Conservation (phyloP, 2,888 invertebrate species). For the Amaurobius ferox region DNA sequence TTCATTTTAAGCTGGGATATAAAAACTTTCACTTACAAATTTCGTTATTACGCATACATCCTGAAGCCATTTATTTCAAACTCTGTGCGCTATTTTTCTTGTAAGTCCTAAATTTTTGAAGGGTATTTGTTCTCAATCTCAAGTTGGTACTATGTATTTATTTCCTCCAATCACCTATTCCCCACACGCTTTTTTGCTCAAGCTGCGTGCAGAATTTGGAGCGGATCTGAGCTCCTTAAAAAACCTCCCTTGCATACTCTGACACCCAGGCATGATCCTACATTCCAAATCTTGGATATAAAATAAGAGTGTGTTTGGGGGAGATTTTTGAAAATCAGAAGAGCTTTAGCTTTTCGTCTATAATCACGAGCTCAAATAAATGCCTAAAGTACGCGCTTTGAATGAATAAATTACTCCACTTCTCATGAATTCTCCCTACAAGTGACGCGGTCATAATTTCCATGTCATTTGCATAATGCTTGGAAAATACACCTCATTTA, state of each 20-base stretch:
- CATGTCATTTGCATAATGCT: slow-evolving; percentile 56
- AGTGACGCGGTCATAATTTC: slow-evolving; percentile 58
- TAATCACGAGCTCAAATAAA: slow-evolving; percentile 54
- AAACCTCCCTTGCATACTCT: slow-evolving; percentile 41
- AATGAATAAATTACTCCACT: slow-evolving; percentile 57
- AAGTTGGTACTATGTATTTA: slow-evolving; percentile 37
- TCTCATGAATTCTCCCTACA: slow-evolving; percentile 57
- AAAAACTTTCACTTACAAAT: no score
- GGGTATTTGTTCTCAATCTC: no score
- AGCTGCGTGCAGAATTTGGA: slow-evolving; percentile 34
- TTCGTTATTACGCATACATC: no score
- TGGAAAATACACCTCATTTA: slow-evolving; percentile 32
- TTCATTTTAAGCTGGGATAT: no score
- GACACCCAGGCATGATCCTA: slow-evolving; percentile 41
- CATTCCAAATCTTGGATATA: slow-evolving; percentile 23
- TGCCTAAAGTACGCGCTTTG: slow-evolving; percentile 39
- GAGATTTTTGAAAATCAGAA: slow-evolving; percentile 49
- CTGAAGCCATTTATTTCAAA: no score
- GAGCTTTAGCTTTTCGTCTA: slow-evolving; percentile 24
- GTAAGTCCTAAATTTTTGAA: no score
- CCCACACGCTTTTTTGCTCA: slow-evolving; percentile 18
- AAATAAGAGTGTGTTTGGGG: slow-evolving; percentile 10
- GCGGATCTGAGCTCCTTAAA: slow-evolving; percentile 20
- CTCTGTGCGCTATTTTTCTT: no score
- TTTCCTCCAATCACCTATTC: slow-evolving; percentile 32